phyloP scores from a whole-genome alignment of 1,140 invertebrate species.

The Pachyrhynchus sulphureomaculatus region DNA sequence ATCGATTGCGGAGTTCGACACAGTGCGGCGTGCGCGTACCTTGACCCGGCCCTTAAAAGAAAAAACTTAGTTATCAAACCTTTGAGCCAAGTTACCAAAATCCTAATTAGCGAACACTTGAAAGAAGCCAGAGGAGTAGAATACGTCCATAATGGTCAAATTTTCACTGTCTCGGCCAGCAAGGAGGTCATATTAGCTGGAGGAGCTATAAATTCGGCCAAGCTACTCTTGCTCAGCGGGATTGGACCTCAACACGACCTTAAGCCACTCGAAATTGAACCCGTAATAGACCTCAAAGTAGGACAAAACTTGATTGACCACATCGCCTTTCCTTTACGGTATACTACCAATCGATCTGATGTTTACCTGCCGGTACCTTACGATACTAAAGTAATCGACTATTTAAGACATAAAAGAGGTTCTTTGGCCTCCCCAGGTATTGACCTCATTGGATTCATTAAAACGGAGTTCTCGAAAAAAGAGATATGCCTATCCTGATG shows the following conservation, averaged over 20 bases:
- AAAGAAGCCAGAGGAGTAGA: constrained; percentile 66
- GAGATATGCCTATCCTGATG: constrained; percentile 56
- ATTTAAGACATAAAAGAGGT: constrained; percentile 51
- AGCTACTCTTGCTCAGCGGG: constrained; percentile 79
- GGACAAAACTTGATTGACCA: constrained; percentile 61
- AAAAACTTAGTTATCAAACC: constrained; percentile 66
- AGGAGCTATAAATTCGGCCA: constrained; percentile 85
- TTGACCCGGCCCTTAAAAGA: constrained; percentile 57
- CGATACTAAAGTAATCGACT: constrained; percentile 42
- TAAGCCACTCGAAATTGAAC: constrained; percentile 50
- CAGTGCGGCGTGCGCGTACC: constrained; percentile 60
- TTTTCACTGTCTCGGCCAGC: constrained; percentile 55
- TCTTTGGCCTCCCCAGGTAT: constrained; percentile 51
- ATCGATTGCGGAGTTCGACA: constrained; percentile 55
- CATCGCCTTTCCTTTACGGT: constrained; percentile 48
- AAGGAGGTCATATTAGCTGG: constrained; percentile 72
- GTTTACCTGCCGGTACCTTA: constrained; percentile 18
- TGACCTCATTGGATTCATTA: constrained; percentile 52
- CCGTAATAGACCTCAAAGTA: constrained; percentile 53
- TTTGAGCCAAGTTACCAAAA: constrained; percentile 60
- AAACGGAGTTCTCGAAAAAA: constrained; percentile 47
- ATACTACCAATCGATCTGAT: constrained; percentile 51
- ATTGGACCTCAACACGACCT: constrained; percentile 68
- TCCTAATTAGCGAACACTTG: constrained; percentile 60
- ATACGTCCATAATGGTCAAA: constrained; percentile 55